Evolutionary conservation across 2,797 vertebrate species (phyloP), one percentile per base, ranked within the genome.

Genomic region (Myiothlypis chrysogaster): DNA sequence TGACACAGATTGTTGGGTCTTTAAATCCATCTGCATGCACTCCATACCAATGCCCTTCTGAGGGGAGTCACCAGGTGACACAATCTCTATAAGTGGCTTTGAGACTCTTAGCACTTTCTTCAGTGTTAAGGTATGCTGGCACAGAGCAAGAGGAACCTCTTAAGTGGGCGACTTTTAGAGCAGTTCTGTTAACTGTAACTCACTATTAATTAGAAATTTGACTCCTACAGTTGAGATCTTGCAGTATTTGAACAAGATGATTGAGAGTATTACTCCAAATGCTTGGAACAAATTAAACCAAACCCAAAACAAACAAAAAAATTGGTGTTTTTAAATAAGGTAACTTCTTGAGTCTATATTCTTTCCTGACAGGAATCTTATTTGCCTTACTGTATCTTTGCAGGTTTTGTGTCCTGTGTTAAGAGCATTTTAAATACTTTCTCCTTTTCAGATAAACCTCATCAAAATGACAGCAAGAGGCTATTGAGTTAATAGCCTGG

Each of bases 311-410:
- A 75, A 75, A 2, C 52, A 34, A 2, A 0, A 2, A 57, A 32
- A 2, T 0, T 4, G 5, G 2, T 16, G 11, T 2, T 68, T 92
- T 84, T 59, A 2, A 27, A 49, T 86, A 53, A 44, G 18, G 2
- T 72, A 22, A 39, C 15, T 72, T 75, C 20, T 66, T 53, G 16
- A 16, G 19, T 70, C 44, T 64, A 0, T 64, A 47, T 68, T 88
- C 12, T 56, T 89, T 57, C 28, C 43, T 32, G 49, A 66, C 6
- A 44, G 27, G 12, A 34, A 32, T 56, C 56, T 61, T 70, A 43
- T 65, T 57, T 75, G 6, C 60, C 23, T 76, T 72, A 32, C 65
- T 78, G 14, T 68, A 32, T 65, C 21, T 53, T 88, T 77, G 34
- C 66, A 89, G 25, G 70, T 68, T 93, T 89, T 80, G 23, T 78